Percentiles rank a stretch among this genome's conserved stretches.
Conservation (phyloP, 2,113 vertebrate species). For the Clarias batrachus region DNA sequence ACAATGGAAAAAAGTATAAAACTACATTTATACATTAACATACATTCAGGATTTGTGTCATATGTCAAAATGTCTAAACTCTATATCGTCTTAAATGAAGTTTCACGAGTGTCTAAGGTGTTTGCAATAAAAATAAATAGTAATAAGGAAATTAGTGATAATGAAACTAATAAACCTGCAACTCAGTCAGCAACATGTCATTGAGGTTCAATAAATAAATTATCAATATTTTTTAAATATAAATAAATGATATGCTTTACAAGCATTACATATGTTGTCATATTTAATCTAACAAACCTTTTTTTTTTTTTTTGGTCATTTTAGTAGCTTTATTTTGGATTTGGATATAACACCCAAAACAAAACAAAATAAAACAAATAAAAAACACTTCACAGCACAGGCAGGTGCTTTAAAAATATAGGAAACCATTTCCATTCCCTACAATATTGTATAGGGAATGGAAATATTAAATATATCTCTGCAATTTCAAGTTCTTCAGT, state of each 20-base stretch:
- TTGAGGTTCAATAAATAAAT: too few species aligned
- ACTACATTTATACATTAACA: not conserved
- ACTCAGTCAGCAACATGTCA: not conserved
- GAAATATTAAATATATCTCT: not conserved
- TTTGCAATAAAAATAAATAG: not conserved
- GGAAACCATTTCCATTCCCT: not conserved
- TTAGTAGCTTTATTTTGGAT: not conserved
- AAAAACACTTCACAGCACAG: not conserved
- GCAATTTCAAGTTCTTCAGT: not conserved
- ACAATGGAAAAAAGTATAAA: conserved; percentile 41
- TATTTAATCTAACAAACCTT: not conserved
- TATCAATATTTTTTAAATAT: too few species aligned
- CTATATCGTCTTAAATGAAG: not conserved
- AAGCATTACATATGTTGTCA: not conserved
- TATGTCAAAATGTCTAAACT: not conserved
- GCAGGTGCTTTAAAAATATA: not conserved
- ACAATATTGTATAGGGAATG: not conserved
- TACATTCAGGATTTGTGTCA: conserved; percentile 11
- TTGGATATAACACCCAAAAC: not conserved
- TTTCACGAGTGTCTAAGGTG: not conserved
- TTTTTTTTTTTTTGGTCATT: not conserved
- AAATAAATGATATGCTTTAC: not conserved
- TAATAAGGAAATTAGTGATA: too few species aligned
- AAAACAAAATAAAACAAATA: too few species aligned
- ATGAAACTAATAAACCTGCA: not conserved